These are phyloP conservation scores for Actenoides lindsayi DNA, from an alignment of 2,113 vertebrate species.

Conservation along the genomic window DNA sequence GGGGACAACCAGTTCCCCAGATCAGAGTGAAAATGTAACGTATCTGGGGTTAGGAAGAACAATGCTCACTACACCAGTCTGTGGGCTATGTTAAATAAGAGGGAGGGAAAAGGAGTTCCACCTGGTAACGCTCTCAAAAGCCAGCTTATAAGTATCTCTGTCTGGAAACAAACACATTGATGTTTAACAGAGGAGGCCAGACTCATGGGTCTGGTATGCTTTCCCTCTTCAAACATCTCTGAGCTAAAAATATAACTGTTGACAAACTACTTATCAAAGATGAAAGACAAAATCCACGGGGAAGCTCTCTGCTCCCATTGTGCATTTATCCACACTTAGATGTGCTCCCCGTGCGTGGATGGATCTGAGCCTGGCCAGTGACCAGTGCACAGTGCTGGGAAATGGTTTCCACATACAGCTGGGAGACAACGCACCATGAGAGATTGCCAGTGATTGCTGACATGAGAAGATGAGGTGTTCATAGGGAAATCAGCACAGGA, in stretches of 20 bases:
- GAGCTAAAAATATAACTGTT: background rate
- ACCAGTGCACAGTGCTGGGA: background rate
- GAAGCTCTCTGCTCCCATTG: background rate
- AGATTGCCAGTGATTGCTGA: background rate
- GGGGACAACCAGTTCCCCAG: slow-evolving; percentile 56
- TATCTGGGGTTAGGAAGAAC: background rate
- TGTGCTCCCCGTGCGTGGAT: background rate
- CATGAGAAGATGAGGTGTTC: background rate
- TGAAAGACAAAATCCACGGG: background rate
- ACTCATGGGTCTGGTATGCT: background rate
- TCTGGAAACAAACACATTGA: background rate
- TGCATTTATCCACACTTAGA: background rate
- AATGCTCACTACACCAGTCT: background rate
- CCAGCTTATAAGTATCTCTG: background rate
- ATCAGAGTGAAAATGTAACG: slow-evolving; percentile 78
- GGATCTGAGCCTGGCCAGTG: background rate
- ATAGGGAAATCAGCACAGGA: background rate
- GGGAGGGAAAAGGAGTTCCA: background rate
- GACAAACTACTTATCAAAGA: background rate
- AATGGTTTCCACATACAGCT: background rate
- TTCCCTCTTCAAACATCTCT: background rate
- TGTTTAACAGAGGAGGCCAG: background rate
- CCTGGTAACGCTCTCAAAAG: background rate
- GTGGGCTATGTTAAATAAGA: background rate
- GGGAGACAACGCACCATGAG: rapidly evolving